Base-by-base conservation (phyloP, 2,797 vertebrate species). In the Huso huso region DNA sequence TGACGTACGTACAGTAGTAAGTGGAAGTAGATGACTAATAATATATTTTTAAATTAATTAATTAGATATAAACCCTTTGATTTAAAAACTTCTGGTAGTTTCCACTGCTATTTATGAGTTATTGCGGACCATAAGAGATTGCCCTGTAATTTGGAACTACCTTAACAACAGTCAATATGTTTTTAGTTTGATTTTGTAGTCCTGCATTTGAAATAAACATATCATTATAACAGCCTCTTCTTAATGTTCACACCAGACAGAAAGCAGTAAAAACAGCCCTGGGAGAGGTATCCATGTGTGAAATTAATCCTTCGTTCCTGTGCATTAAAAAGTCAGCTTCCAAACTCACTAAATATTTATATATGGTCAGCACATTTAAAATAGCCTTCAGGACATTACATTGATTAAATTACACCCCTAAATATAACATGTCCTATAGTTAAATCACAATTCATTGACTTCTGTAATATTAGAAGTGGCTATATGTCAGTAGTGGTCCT, bases 311-410 rank as follows among this genome's bases (percentile, higher is more conserved):
- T 58, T 58, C 37, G n/a, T n/a, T n/a, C 55, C 55, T 13, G 15
- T n/a, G 55, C 10, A 15, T 7, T 58, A 4, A 58, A 58, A 58
- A 58, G 10, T 11, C 10, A 58, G 10, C 55, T 13, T 58, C 15
- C 15, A 7, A 13, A 58, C 55, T 58, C 55, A 58, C 12, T n/a
- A 11, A 58, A 58, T 58, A 58, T 58, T 58, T 58, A 58, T 58
- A 58, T n/a, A n/a, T 66, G 64, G 64, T 51, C 52, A 48, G 37
- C 48, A 58, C 12, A 58, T n/a, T 58, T 11, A 58, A 58, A 58
- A n/a, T 13, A 58, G 10, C 10, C 12, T 58, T 58, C 11, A 13
- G 12, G 11, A 58, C 10, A 58, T 58, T 11, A 6, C 12, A 58
- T 58, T 58, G 55, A 66, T 58, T 13, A 51, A 6, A 52, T 65